Evolutionary conservation across 2,888 invertebrate genomes (phyloP).

Genomic region (Apotomis turbidana): DNA sequence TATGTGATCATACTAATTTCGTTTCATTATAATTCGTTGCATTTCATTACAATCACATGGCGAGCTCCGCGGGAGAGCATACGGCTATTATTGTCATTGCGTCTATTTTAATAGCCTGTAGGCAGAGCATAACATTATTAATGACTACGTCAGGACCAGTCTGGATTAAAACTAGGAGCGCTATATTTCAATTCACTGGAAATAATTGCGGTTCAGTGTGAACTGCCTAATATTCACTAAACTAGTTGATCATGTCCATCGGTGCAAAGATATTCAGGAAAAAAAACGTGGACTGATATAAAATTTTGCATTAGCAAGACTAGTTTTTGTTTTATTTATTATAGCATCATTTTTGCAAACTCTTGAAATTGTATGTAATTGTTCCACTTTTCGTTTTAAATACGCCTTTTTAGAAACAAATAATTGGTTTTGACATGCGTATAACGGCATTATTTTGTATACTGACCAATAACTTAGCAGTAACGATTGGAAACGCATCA

Average conservation of each 20-base stretch:
- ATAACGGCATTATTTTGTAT: too few relatives aligned
- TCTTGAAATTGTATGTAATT: too few relatives aligned
- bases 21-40: conserved; percentile 26
- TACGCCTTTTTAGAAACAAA: too few relatives aligned
- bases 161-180: conserved; percentile 32
- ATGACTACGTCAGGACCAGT: conserved; percentile 24
- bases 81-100: conserved; percentile 53
- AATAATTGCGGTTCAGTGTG: conserved; percentile 17
- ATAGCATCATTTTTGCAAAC: too few relatives aligned
- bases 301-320: too few relatives aligned
- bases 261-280: too few relatives aligned
- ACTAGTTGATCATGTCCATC: too few relatives aligned
- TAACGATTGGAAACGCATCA: neutral
- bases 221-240: too few relatives aligned
- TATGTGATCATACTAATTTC: conserved; percentile 12
- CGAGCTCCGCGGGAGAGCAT: conserved; percentile 70
- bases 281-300: too few relatives aligned
- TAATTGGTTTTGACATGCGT: too few relatives aligned
- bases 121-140: conserved; percentile 36
- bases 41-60: conserved; percentile 37
- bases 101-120: conserved; percentile 51
- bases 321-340: too few relatives aligned
- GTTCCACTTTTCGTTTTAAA: too few relatives aligned
- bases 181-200: conserved; percentile 22
- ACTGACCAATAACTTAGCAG: neutral